Conservation (phyloP, 2,888 invertebrate genomes). For the Rhamphomyia laevipes region DNA sequence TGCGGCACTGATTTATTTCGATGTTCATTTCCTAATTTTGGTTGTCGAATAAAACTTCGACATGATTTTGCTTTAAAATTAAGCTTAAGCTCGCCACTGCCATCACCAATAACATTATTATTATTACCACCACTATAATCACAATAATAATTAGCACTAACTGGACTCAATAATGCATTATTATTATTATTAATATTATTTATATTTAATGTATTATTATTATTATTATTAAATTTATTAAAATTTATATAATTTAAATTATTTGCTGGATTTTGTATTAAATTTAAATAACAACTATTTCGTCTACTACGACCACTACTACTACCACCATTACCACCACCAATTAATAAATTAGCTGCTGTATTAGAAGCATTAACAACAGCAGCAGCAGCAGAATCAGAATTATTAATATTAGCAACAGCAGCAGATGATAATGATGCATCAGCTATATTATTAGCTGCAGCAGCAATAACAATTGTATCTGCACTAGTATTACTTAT, state of each 20-base stretch:
- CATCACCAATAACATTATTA: slow-evolving; percentile 1
- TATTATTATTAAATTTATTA: background rate
- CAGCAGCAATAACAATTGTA: background rate
- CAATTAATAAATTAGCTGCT: background rate
- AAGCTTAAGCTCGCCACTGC: slow-evolving; percentile 16
- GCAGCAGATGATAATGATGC: background rate
- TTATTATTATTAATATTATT: background rate
- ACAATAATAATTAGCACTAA: background rate
- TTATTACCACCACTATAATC: slow-evolving; percentile 1
- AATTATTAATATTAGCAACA: too few relatives aligned
- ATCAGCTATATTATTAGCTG: background rate
- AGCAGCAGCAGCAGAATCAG: slow-evolving; percentile 4
- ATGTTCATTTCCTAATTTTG: slow-evolving; percentile 22
- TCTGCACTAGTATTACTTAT: background rate
- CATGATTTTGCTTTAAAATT: slow-evolving; percentile 23
- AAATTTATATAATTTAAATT: background rate
- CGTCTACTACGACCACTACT: too few relatives aligned
- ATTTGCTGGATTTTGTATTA: background rate
- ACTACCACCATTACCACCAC: too few relatives aligned
- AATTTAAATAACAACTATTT: too few relatives aligned
- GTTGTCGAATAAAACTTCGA: slow-evolving; percentile 23
- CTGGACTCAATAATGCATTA: background rate
- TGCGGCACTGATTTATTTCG: slow-evolving; percentile 26
- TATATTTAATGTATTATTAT: background rate
- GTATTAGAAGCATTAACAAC: slow-evolving; percentile 5